Percentiles rank a stretch among this genome's conserved stretches.
Conservation (phyloP, 2,797 vertebrate species). For the Platyrinchus mystaceus region DNA sequence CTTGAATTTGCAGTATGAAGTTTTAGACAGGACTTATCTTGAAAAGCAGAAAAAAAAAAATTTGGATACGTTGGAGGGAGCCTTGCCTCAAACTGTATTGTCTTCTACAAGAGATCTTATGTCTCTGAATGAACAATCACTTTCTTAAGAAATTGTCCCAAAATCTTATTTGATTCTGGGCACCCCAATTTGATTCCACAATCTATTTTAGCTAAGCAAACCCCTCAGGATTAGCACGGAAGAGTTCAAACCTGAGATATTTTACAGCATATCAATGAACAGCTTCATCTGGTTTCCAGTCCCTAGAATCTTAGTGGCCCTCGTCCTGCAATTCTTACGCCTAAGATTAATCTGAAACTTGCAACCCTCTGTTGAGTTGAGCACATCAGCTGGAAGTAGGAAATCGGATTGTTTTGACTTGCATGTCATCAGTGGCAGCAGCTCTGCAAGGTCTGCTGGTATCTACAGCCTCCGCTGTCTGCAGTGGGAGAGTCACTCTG, state of each 20-base stretch:
- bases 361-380: not conserved
- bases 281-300: not conserved
- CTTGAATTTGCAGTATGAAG: not conserved
- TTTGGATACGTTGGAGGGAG: not conserved
- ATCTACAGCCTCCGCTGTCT: fast-evolving
- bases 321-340: not conserved
- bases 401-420: not conserved
- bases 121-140: not conserved
- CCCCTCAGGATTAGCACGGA: not conserved
- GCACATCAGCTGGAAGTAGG: not conserved
- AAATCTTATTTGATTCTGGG: not conserved
- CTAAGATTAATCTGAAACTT: not conserved
- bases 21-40: not conserved
- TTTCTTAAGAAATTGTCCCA: not conserved
- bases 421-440: not conserved
- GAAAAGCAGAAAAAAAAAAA: not conserved
- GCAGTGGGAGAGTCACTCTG: fast-evolving
- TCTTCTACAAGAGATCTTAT: not conserved
- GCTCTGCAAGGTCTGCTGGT: not conserved
- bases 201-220: not conserved
- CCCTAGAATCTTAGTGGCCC: not conserved
- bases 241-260: not conserved
- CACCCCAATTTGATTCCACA: not conserved
- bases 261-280: not conserved
- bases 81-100: not conserved